These are phyloP conservation scores for Nothobranchius kuhntae DNA, from an alignment of 2,113 vertebrate genomes.

Conservation along the genomic window DNA sequence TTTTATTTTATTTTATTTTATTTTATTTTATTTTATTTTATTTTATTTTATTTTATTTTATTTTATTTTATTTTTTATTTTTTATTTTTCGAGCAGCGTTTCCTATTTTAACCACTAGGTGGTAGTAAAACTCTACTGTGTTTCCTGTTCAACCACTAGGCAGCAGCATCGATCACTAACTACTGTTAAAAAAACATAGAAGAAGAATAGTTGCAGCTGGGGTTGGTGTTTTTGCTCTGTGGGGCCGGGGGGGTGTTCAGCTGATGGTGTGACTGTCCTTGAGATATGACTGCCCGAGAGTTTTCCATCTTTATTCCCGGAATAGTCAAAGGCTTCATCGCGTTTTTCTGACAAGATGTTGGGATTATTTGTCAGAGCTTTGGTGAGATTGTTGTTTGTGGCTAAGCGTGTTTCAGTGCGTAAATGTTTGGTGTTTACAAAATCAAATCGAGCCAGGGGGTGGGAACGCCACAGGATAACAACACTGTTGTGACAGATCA, in stretches of 20 bases:
- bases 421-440: slow-evolving; percentile 16
- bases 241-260: slow-evolving; percentile 39
- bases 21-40: no score
- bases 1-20: no score
- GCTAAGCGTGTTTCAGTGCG: slow-evolving; percentile 3
- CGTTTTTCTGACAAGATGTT: slow-evolving; percentile 78
- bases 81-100: no score
- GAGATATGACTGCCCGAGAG: slow-evolving; percentile 69
- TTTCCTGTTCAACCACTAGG: no score
- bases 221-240: no score
- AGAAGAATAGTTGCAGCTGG: no score
- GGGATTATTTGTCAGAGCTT: slow-evolving; percentile 76
- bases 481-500: slow-evolving; percentile 8
- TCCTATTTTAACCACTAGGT: no score
- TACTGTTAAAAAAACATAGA: no score
- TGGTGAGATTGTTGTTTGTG: slow-evolving; percentile 79
- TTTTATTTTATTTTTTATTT: no score
- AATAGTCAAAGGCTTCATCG: slow-evolving; percentile 30
- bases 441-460: slow-evolving; percentile 20
- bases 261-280: slow-evolving; percentile 64
- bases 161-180: no score
- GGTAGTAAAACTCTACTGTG: no score
- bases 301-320: slow-evolving; percentile 38
- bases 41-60: no score
- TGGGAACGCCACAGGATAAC: slow-evolving; percentile 44